Evolutionary conservation across 2,888 invertebrate species (phyloP).

Genomic region (Gryllus longicercus): DNA sequence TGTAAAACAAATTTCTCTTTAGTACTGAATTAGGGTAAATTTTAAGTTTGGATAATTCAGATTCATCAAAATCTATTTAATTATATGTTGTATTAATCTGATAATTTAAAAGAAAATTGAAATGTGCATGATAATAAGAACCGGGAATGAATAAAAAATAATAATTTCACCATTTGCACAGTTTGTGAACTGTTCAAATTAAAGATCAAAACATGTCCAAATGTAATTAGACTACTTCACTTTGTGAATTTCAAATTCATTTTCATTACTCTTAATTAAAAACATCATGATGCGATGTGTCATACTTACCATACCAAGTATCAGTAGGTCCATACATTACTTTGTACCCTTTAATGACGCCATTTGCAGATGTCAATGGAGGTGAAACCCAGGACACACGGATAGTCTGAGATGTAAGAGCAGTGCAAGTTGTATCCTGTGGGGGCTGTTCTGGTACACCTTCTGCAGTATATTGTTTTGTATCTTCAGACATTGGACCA

Average conservation of each 20-base stretch:
- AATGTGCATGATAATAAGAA: too few relatives aligned
- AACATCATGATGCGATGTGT: neutral
- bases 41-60: too few relatives aligned
- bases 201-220: too few relatives aligned
- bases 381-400: constrained; percentile 93
- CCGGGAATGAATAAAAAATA: too few relatives aligned
- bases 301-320: constrained; percentile 81
- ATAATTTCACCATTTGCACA: too few relatives aligned
- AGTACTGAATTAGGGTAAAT: too few relatives aligned
- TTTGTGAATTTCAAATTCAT: neutral
- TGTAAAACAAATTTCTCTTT: constrained; percentile 44
- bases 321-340: constrained; percentile 88
- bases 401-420: constrained; percentile 90
- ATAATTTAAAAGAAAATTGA: too few relatives aligned
- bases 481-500: constrained; percentile 85
- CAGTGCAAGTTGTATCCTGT: constrained; percentile 86
- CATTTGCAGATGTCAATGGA: constrained; percentile 85
- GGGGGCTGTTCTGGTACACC: constrained; percentile 90
- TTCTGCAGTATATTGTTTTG: constrained; percentile 89
- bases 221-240: neutral
- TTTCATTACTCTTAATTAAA: neutral
- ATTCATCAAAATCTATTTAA: too few relatives aligned
- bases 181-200: too few relatives aligned
- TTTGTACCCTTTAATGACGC: constrained; percentile 93
- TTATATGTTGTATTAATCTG: too few relatives aligned